Evolutionary conservation across 2,113 vertebrate genomes (phyloP).

Genomic region (Archocentrus centrarchus): DNA sequence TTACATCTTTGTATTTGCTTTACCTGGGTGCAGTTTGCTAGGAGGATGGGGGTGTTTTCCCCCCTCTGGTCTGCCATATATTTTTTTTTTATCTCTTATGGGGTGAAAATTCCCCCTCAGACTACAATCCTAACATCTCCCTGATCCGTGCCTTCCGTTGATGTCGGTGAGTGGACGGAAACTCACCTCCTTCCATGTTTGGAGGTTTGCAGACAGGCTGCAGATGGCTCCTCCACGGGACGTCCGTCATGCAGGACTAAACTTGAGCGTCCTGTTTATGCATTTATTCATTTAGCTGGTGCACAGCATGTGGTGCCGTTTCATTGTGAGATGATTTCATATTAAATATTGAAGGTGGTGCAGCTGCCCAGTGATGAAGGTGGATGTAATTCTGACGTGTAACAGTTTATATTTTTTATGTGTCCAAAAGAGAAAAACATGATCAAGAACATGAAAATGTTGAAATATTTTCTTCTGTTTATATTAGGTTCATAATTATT

Average conservation of each 20-base stretch:
- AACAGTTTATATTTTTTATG: no score
- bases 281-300: not conserved
- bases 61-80: no score
- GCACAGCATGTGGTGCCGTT: not conserved
- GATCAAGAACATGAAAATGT: no score
- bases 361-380: no score
- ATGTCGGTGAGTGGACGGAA: no score
- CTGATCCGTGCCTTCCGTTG: not conserved
- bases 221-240: not conserved
- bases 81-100: not conserved
- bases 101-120: not conserved
- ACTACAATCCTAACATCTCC: not conserved
- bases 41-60: not conserved
- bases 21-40: not conserved
- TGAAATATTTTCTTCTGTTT: no score
- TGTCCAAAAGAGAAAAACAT: no score
- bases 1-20: not conserved
- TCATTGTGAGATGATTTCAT: not conserved
- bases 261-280: not conserved
- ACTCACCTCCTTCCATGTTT: not conserved
- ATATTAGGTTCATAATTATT: no score
- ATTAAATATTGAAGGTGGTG: not conserved
- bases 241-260: not conserved
- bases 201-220: not conserved
- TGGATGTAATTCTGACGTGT: no score